Conservation (phyloP, 2,888 invertebrate genomes). For the Baccha elongata region DNA sequence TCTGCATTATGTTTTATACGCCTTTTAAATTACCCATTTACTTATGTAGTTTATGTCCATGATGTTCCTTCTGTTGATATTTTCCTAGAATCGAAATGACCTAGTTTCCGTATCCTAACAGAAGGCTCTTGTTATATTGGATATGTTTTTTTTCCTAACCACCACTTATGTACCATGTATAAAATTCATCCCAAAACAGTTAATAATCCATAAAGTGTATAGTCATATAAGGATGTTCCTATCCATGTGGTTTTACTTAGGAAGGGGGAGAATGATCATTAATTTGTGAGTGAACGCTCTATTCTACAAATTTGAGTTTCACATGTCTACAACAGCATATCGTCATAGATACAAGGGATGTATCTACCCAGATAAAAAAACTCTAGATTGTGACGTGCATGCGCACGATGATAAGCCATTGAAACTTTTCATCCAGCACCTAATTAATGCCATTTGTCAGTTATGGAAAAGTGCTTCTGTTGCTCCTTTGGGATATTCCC, state of each 20-base stretch:
- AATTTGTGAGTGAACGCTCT: constrained; percentile 46
- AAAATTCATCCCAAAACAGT: constrained; percentile 46
- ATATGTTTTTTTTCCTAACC: too few relatives aligned
- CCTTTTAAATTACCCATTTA: constrained; percentile 4
- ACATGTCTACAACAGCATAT: neutral
- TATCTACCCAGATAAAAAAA: neutral
- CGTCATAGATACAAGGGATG: neutral
- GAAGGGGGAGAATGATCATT: constrained; percentile 51
- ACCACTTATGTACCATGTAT: neutral
- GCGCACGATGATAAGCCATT: constrained; percentile 54
- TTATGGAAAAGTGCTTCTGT: constrained; percentile 50
- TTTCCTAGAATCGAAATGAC: constrained; percentile 38
- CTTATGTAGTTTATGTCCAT: neutral
- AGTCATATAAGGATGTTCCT: constrained; percentile 44
- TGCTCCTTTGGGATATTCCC: constrained; percentile 25
- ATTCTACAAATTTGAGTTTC: neutral
- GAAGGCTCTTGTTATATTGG: neutral
- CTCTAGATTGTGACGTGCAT: constrained; percentile 32
- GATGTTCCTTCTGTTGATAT: neutral
- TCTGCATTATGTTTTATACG: constrained; percentile 23
- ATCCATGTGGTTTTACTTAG: constrained; percentile 35
- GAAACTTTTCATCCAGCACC: constrained; percentile 61
- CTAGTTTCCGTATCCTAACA: constrained; percentile 13
- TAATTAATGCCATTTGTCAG: constrained; percentile 68
- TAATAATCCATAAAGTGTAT: constrained; percentile 56